These are phyloP conservation scores for Cotesia glomerata DNA, from an alignment of 1,140 invertebrate species.

Conservation along the genomic window DNA sequence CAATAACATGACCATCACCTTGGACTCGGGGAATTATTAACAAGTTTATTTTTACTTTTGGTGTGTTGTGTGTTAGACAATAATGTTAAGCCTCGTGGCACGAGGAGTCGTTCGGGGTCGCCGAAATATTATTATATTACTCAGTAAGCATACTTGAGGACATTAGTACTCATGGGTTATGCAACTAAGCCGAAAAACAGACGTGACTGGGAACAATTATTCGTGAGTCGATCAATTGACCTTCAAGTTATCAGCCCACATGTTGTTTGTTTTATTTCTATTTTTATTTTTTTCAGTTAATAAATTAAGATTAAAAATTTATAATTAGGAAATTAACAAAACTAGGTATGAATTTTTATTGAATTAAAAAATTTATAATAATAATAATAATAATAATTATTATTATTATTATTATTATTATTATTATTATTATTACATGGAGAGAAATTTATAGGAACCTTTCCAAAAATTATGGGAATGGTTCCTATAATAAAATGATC, in stretches of 20 bases:
- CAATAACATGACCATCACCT: slow-evolving; percentile 32
- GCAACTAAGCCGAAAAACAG: background rate
- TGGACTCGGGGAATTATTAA: slow-evolving; percentile 28
- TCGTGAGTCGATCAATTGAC: background rate
- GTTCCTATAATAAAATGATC: too few relatives aligned
- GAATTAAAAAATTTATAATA: too few relatives aligned
- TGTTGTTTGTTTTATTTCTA: background rate
- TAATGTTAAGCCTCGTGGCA: slow-evolving; percentile 43
- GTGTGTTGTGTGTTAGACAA: slow-evolving; percentile 36
- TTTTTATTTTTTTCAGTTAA: background rate
- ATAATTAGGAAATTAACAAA: too few relatives aligned
- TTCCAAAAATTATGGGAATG: too few relatives aligned
- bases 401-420: too few relatives aligned
- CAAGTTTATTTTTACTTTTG: slow-evolving; percentile 42
- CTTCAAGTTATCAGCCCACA: background rate
- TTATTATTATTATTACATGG: too few relatives aligned
- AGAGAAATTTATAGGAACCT: too few relatives aligned
- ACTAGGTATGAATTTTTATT: too few relatives aligned
- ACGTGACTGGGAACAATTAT: slow-evolving; percentile 5
- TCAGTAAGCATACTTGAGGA: too few relatives aligned
- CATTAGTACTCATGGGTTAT: background rate
- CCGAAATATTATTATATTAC: slow-evolving; percentile 40
- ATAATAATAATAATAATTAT: too few relatives aligned
- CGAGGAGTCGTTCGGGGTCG: slow-evolving; percentile 34
- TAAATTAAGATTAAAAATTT: too few relatives aligned